These are phyloP conservation scores for Aspidoscelis tigris DNA, from an alignment of 2,113 vertebrate genomes.

Conservation along the genomic window DNA sequence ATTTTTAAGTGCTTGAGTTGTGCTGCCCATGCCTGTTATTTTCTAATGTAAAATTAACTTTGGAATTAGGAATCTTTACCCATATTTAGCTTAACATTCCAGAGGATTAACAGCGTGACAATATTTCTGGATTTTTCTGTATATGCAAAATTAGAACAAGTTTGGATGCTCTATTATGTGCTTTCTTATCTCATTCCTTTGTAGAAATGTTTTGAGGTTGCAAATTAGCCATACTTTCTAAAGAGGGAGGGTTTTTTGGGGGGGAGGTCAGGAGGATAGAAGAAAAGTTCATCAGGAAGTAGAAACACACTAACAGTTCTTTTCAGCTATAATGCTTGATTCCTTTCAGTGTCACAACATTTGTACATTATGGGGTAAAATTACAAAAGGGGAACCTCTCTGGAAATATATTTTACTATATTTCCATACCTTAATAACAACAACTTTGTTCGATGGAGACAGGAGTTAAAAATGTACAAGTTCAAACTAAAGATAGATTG, in stretches of 20 bases:
- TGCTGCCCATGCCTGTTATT: not conserved
- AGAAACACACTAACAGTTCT: conserved; percentile 45
- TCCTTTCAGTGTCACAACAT: conserved; percentile 33
- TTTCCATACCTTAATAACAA: conserved; percentile 2
- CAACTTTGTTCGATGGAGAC: not conserved
- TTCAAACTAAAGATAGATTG: conserved; percentile 4
- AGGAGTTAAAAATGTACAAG: conserved; percentile 13
- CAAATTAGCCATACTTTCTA: conserved; percentile 49
- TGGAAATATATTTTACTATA: not conserved
- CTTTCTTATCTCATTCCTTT: conserved; percentile 28
- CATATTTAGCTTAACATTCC: not conserved
- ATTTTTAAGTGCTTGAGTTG: not conserved
- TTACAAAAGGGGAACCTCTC: not conserved
- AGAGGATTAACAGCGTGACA: not conserved
- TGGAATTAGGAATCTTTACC: not conserved
- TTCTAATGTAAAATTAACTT: conserved; percentile 3
- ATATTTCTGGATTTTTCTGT: conserved; percentile 3
- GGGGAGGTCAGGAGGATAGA: conserved; percentile 13
- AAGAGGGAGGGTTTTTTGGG: conserved; percentile 35
- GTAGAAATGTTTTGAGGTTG: conserved; percentile 44
- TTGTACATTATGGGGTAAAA: conserved; percentile 16
- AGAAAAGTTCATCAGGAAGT: conserved; percentile 47
- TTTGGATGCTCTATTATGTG: conserved; percentile 15
- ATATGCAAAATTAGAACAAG: conserved; percentile 4
- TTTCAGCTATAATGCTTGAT: conserved; percentile 23